These are phyloP conservation scores for Minunthozetes semirufus DNA, from an alignment of 2,888 invertebrate genomes.

Conservation along the genomic window DNA sequence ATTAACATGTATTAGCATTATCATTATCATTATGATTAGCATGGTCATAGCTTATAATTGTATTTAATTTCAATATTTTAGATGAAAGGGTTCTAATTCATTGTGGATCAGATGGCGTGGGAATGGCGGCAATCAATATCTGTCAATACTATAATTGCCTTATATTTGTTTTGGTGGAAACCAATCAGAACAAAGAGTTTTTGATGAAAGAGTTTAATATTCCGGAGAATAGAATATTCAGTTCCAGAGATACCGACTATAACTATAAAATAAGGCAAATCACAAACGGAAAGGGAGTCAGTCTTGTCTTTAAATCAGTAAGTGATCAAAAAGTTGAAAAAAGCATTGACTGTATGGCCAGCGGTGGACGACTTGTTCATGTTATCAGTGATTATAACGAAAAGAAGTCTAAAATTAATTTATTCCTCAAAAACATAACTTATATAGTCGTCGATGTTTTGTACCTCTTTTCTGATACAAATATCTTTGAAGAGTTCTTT, in stretches of 20 bases:
- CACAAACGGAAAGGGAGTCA: conserved; percentile 80
- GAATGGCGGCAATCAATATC: conserved; percentile 91
- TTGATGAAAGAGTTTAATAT: conserved; percentile 80
- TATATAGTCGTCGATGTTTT: conserved; percentile 88
- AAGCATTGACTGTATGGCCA: conserved; percentile 70
- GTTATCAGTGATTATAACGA: conserved; percentile 89
- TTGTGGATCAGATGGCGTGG: conserved; percentile 71
- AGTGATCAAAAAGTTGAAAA: conserved; percentile 93
- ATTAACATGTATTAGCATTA: no score
- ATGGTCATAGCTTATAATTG: no score
- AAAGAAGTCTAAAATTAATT: conserved; percentile 82
- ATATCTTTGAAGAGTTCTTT: conserved; percentile 65
- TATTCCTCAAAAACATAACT: conserved; percentile 91
- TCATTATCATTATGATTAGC: no score
- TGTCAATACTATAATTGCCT: conserved; percentile 79
- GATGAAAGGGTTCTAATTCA: conserved; percentile 77
- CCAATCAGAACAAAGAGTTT: conserved; percentile 73
- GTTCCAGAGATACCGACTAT: conserved; percentile 82
- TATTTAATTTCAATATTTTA: not conserved
- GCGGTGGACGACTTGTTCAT: conserved; percentile 90
- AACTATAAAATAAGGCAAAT: conserved; percentile 77
- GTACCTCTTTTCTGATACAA: conserved; percentile 37
- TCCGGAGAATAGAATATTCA: conserved; percentile 71
- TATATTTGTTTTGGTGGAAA: conserved; percentile 80
- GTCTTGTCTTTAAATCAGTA: conserved; percentile 88